Base-by-base conservation (phyloP, 1,140 invertebrate genomes). In the Helicorthomorpha holstii region DNA sequence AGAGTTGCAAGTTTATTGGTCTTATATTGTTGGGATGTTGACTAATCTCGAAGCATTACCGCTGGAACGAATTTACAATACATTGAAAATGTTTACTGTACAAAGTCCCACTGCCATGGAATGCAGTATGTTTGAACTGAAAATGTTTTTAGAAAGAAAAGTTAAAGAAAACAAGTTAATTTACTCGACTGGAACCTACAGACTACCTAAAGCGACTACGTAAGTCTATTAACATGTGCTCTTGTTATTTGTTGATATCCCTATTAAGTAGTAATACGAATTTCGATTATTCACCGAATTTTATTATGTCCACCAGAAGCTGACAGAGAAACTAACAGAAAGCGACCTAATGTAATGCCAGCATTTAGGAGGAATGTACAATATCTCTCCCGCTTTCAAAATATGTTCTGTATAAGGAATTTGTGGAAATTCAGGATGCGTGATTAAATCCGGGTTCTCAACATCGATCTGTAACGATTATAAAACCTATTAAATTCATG, bases 1-100 rank as follows among this genome's bases (percentile, higher is more conserved):
- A 59, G 89, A 95, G 63, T 68, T 92, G n/a, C 85, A 91, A 74
- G 85, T 89, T 10, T 91, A 91, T 61, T 96, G 91, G 91, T 89
- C 88, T 0, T 96, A 96, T 60, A 93, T 95, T 61, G 83, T 92
- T 34, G 91, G 90, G 7, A 95, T 97, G 90, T 68, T 97, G 25
- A 92, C 90, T 0, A 97, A 96, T 73, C 71, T 97, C 50, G 90
- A 95, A 58, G 87, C 85, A 1, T 73, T 97, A 62, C 83, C 91
- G 1, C 69, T 96, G 42, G 91, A 96, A 58, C 71, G 93, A 49
- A 96, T 97, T 60, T 90, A 95, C 68, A 85, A 90, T 60, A 95
- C 97, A 89, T 70, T 97, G 23, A 89, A 91, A 64, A 90, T 97
- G 82, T 97, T 97, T 73, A 86, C 87, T 2, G 77, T 79, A 38